Percentiles rank a stretch among this genome's conserved stretches.
phyloP scores from a whole-genome alignment of 2,113 vertebrate species.

The Mirza zaza region DNA sequence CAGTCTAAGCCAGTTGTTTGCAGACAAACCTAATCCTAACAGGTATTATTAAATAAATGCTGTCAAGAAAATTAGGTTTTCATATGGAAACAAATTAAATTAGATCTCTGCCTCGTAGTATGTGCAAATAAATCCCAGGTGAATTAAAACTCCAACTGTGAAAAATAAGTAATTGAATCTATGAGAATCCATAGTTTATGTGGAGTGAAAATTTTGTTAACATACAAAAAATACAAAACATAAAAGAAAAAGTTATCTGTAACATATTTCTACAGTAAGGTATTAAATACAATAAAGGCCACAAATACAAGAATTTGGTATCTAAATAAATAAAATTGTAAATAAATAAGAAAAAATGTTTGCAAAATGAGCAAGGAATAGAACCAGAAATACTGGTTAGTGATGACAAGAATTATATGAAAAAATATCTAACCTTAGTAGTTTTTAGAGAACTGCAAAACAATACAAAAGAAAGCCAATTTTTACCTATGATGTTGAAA shows the following conservation, averaged over 20 bases:
- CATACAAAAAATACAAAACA: not conserved
- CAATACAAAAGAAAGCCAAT: not conserved
- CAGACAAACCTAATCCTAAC: not conserved
- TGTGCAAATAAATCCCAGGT: not conserved
- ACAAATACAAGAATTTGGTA: not conserved
- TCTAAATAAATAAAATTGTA: not conserved
- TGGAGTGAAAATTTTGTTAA: not conserved
- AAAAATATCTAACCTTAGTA: too few relatives aligned
- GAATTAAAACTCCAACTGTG: not conserved
- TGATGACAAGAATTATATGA: not conserved
- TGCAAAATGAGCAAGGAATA: not conserved
- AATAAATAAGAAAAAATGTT: not conserved
- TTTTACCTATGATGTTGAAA: not conserved
- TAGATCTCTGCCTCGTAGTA: not conserved
- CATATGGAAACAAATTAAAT: not conserved
- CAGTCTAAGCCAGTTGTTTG: not conserved
- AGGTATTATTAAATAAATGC: not conserved
- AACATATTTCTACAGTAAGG: not conserved
- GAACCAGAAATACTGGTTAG: not conserved
- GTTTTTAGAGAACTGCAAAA: not conserved
- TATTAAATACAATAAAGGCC: not conserved
- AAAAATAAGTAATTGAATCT: not conserved
- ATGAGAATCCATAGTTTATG: not conserved
- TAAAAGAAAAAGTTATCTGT: not conserved
- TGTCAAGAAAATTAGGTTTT: constrained; percentile 7